These are phyloP conservation scores for Thunnus maccoyii DNA, from an alignment of 2,113 vertebrate species.

Conservation along the genomic window DNA sequence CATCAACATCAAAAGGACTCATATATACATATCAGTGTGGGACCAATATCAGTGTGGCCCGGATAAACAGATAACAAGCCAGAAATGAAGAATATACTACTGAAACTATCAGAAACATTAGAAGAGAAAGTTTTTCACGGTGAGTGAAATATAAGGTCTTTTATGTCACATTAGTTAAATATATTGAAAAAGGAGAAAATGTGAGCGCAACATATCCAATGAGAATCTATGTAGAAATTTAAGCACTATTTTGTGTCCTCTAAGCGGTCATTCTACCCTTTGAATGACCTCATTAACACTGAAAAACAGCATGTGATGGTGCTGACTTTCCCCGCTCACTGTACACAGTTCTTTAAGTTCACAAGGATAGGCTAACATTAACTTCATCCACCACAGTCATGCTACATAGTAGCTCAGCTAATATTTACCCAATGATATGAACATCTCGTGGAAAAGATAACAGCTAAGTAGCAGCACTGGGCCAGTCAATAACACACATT, in stretches of 20 bases:
- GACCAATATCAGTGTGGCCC: not conserved
- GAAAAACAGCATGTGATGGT: not conserved
- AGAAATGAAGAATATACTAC: not conserved
- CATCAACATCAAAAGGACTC: conserved; percentile 12
- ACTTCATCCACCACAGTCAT: conserved; percentile 13
- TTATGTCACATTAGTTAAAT: not conserved
- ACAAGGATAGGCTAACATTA: conserved; percentile 21
- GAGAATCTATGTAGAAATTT: not conserved
- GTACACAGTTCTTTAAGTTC: conserved; percentile 1
- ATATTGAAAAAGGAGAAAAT: not conserved
- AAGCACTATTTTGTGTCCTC: not conserved
- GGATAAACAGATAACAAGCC: not conserved
- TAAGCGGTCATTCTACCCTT: not conserved
- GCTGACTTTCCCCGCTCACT: not conserved
- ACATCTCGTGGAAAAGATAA: conserved; percentile 58
- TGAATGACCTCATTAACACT: conserved; percentile 25
- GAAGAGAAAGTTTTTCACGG: not conserved
- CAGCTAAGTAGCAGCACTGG: conserved; percentile 3
- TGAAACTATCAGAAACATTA: not conserved
- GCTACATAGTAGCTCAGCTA: conserved; percentile 51
- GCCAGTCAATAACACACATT: conserved; percentile 41
- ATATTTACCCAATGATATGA: conserved; percentile 72
- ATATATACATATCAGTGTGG: not conserved
- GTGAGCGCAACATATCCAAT: not conserved
- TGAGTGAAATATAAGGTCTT: no score